phyloP scores from a whole-genome alignment of 2,113 vertebrate species.

The Clarias macrocephalus region DNA sequence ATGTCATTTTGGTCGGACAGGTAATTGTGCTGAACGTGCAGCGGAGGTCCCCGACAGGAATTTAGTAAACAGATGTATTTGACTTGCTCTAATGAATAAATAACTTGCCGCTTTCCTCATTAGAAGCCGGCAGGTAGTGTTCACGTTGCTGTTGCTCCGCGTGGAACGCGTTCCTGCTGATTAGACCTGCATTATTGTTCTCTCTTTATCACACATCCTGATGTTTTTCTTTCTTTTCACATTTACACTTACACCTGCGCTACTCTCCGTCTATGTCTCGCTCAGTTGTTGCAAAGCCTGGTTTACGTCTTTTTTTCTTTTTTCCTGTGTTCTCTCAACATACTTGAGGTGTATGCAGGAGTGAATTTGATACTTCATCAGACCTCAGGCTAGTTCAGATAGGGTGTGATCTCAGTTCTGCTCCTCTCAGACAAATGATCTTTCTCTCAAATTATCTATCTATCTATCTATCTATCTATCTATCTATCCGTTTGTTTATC shows the following conservation, averaged over 20 bases:
- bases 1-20: background rate
- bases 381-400: background rate
- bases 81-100: background rate
- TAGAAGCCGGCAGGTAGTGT: background rate
- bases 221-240: conserved; percentile 59
- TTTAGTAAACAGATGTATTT: background rate
- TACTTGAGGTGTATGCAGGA: too few relatives aligned
- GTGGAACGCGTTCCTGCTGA: background rate
- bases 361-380: background rate
- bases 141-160: background rate
- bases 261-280: conserved; percentile 46
- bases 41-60: background rate
- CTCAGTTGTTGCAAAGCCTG: too few relatives aligned
- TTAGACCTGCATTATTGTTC: background rate
- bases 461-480: accelerated
- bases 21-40: background rate
- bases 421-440: background rate
- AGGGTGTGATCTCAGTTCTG: too few relatives aligned
- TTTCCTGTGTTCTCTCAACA: conserved; percentile 48
- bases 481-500: background rate
- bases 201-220: conserved; percentile 58
- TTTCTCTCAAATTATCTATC: background rate
- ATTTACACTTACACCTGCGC: conserved; percentile 26
- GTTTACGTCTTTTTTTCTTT: background rate
- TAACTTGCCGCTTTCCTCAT: background rate